Evolutionary conservation across 2,797 vertebrate species (phyloP).

Genomic region (Microctenopoma lineatum): DNA sequence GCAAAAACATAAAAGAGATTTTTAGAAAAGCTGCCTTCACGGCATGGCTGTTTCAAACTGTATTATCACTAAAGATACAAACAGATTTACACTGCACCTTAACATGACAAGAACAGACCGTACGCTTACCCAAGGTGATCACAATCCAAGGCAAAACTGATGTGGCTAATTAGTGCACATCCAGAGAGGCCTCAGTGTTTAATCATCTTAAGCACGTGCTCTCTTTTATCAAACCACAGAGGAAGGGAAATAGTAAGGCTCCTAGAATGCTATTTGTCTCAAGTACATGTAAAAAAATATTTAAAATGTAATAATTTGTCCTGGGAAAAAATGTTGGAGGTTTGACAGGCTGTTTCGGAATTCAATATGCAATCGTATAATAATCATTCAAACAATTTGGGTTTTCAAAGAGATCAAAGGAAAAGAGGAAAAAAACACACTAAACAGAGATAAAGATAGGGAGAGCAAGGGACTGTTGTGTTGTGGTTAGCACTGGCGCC

Average conservation of each 20-base stretch:
- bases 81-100: constrained; percentile 56
- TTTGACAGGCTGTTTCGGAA: constrained; percentile 38
- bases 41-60: constrained; percentile 38
- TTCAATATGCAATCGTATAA: constrained; percentile 41
- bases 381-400: constrained; percentile 44
- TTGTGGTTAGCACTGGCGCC: no score
- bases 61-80: constrained; percentile 44
- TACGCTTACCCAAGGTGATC: constrained; percentile 51
- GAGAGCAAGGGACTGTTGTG: neutral
- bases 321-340: constrained; percentile 55
- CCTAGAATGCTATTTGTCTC: constrained; percentile 71
- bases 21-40: constrained; percentile 45
- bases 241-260: constrained; percentile 43
- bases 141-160: constrained; percentile 51
- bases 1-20: constrained; percentile 60
- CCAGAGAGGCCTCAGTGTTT: constrained; percentile 56
- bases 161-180: constrained; percentile 63
- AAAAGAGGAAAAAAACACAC: neutral
- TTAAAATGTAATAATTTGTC: constrained; percentile 68
- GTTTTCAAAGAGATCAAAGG: constrained; percentile 17
- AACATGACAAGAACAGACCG: constrained; percentile 48
- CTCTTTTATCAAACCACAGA: constrained; percentile 66
- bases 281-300: constrained; percentile 49
- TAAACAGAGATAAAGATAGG: neutral
- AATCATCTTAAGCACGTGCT: constrained; percentile 66